A percentile compares a stretch with the other conserved stretches of the same genome.
phyloP scores from a whole-genome alignment of 2,113 vertebrate genomes.

The Prionailurus viverrinus region DNA sequence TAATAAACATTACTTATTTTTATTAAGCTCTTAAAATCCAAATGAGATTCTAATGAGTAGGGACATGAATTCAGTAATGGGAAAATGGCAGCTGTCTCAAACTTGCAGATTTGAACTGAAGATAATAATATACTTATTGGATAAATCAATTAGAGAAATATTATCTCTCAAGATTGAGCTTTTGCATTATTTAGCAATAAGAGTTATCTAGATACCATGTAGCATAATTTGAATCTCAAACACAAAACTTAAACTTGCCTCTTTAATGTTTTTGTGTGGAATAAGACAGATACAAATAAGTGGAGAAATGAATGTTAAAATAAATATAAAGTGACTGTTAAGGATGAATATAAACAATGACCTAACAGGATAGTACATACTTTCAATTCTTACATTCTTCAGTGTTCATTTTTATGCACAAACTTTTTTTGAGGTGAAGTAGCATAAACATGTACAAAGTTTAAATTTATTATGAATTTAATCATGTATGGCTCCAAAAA shows the following conservation, averaged over 20 bases:
- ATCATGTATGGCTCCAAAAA: not conserved
- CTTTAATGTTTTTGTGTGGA: not conserved
- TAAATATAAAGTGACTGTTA: not conserved
- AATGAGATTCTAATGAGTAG: not conserved
- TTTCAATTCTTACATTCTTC: not conserved
- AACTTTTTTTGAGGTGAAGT: not conserved
- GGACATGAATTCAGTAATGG: not conserved
- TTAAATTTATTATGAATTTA: conserved; percentile 35
- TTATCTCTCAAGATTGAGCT: not conserved
- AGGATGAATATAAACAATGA: not conserved
- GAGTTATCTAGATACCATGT: not conserved
- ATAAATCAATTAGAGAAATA: not conserved
- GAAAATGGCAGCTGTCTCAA: not conserved
- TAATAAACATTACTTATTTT: not conserved
- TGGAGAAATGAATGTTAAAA: not conserved
- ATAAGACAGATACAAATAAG: not conserved
- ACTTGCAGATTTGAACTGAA: not conserved
- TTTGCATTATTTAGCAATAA: not conserved
- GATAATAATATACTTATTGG: not conserved
- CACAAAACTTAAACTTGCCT: not conserved
- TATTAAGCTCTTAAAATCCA: not conserved
- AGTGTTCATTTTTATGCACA: not conserved
- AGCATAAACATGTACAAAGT: not conserved
- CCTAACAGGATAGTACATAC: not conserved
- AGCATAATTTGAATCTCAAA: conserved; percentile 9